Conservation (phyloP, 2,113 vertebrate genomes). For the Perca flavescens region DNA sequence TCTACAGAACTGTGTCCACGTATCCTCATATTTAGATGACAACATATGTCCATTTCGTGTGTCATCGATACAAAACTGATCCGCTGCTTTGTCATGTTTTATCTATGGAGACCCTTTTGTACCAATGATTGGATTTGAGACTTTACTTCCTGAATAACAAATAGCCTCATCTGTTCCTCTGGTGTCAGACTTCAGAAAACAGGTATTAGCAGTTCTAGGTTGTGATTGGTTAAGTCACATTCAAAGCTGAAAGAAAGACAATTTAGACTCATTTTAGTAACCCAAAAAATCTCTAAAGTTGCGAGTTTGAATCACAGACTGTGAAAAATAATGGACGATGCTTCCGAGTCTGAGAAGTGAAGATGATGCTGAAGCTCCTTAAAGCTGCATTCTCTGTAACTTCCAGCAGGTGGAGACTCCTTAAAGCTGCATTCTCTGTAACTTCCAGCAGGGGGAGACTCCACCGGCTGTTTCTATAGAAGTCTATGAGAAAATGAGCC, state of each 20-base stretch:
- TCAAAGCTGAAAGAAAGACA: not conserved
- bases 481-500: too few relatives aligned
- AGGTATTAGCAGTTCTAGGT: not conserved
- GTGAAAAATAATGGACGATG: too few relatives aligned
- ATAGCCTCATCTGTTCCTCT: not conserved
- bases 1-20: not conserved
- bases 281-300: not conserved
- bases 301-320: not conserved
- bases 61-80: slow-evolving; percentile 4
- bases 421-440: too few relatives aligned
- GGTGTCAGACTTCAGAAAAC: not conserved
- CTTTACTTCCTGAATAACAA: not conserved
- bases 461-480: too few relatives aligned
- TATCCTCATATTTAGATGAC: not conserved
- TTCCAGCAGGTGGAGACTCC: too few relatives aligned
- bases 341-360: too few relatives aligned
- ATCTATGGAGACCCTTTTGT: too few relatives aligned
- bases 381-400: too few relatives aligned
- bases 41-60: too few relatives aligned
- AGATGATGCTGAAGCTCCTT: too few relatives aligned
- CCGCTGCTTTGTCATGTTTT: not conserved
- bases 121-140: not conserved
- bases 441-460: too few relatives aligned
- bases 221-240: slow-evolving; percentile 13
- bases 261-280: not conserved